phyloP scores from a whole-genome alignment of 2,113 vertebrate genomes.

The Corvus moneduloides region DNA sequence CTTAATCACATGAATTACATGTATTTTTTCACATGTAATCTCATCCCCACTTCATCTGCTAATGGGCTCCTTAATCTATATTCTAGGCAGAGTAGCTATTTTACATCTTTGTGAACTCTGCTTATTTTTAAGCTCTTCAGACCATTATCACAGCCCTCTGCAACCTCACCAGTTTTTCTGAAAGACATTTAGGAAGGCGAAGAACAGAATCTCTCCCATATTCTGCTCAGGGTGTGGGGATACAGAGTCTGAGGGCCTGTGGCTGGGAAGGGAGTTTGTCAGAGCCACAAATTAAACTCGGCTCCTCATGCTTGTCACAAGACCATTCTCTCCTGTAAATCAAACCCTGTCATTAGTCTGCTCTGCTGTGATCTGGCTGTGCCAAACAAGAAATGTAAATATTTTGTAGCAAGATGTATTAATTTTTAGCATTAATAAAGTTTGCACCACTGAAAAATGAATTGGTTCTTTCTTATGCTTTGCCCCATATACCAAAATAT shows the following conservation, averaged over 20 bases:
- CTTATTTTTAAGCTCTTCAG: not conserved
- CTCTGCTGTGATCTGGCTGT: not conserved
- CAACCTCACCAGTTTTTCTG: not conserved
- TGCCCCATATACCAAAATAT: constrained; percentile 8
- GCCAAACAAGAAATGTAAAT: constrained; percentile 29
- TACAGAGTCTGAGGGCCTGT: not conserved
- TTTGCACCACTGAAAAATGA: not conserved
- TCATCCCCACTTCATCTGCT: not conserved
- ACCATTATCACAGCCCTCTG: not conserved
- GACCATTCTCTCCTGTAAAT: not conserved
- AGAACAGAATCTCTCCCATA: not conserved
- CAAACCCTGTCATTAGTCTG: not conserved
- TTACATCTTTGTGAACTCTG: not conserved
- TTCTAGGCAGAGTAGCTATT: not conserved
- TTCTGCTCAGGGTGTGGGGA: not conserved
- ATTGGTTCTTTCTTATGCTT: constrained; percentile 33
- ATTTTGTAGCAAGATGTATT: constrained; percentile 23
- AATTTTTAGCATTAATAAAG: constrained; percentile 31
- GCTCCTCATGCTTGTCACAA: not conserved
- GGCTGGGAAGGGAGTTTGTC: not conserved
- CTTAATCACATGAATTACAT: not conserved
- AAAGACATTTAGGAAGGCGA: not conserved
- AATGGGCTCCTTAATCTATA: not conserved
- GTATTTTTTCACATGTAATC: not conserved
- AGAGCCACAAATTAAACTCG: not conserved